These are phyloP conservation scores for Electrophaes corylata DNA, from an alignment of 2,888 invertebrate genomes.

Conservation along the genomic window DNA sequence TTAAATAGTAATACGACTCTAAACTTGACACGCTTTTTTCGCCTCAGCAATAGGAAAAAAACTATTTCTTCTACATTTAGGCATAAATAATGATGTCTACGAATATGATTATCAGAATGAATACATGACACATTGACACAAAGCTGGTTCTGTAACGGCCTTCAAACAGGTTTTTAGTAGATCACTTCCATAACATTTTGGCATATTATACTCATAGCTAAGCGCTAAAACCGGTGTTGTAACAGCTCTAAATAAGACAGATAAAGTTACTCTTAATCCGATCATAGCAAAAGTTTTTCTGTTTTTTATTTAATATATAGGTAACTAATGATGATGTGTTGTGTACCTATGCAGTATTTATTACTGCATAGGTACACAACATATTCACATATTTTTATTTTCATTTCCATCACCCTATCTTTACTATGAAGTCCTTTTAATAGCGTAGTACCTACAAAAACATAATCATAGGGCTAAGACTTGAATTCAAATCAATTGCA, in stretches of 20 bases:
- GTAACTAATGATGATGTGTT: too few relatives aligned
- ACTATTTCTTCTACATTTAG: background rate
- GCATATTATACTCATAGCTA: conserved; percentile 22
- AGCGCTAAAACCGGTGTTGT: conserved; percentile 21
- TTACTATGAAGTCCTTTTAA: too few relatives aligned
- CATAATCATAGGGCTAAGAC: too few relatives aligned
- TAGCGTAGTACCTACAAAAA: too few relatives aligned
- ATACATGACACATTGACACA: conserved; percentile 27
- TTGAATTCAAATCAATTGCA: too few relatives aligned
- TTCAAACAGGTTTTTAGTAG: conserved; percentile 37
- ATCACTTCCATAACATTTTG: conserved; percentile 36
- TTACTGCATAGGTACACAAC: too few relatives aligned
- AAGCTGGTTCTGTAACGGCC: conserved; percentile 35
- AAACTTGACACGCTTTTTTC: background rate
- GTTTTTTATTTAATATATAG: too few relatives aligned
- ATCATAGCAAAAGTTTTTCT: background rate
- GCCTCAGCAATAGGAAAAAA: background rate
- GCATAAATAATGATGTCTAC: background rate
- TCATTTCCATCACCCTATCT: too few relatives aligned
- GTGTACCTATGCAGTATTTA: too few relatives aligned
- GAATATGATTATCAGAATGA: conserved; percentile 14
- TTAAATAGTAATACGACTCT: background rate
- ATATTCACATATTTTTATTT: too few relatives aligned
- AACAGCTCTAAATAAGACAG: conserved; percentile 22
- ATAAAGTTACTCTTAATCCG: conserved; percentile 4